Evolutionary conservation across 2,113 vertebrate species (phyloP).

Genomic region (Hucho hucho): DNA sequence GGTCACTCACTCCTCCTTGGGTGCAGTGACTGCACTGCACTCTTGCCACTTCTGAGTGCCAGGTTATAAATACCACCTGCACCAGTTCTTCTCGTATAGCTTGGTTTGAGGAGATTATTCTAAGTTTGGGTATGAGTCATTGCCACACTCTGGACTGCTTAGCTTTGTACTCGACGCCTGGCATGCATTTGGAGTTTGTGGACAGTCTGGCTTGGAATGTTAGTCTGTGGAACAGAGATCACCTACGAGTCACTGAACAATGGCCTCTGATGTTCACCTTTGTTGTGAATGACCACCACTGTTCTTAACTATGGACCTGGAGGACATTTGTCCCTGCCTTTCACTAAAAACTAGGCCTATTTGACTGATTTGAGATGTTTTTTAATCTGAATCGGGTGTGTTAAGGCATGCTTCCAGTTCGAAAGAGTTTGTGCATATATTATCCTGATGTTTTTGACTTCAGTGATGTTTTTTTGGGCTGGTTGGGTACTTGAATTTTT

Average conservation of each 20-base stretch:
- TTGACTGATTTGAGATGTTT: neutral
- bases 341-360: neutral
- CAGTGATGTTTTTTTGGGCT: no score
- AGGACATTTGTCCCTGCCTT: neutral
- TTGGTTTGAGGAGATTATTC: conserved; percentile 65
- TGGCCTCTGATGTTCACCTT: neutral
- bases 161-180: conserved; percentile 57
- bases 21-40: conserved; percentile 25
- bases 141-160: conserved; percentile 44
- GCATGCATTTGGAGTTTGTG: conserved; percentile 20
- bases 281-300: no score
- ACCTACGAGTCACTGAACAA: neutral
- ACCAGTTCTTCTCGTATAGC: conserved; percentile 57
- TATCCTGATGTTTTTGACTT: no score
- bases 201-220: neutral
- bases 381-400: neutral
- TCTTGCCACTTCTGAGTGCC: conserved; percentile 26
- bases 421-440: no score
- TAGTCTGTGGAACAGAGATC: neutral
- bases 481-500: no score
- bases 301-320: no score
- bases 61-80: conserved; percentile 62
- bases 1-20: conserved; percentile 37
- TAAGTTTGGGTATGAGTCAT: conserved; percentile 73
- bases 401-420: neutral